Evolutionary conservation across 1,140 invertebrate species (phyloP), one percentile per base, ranked within the genome.

Genomic region (Magallana angulata): DNA sequence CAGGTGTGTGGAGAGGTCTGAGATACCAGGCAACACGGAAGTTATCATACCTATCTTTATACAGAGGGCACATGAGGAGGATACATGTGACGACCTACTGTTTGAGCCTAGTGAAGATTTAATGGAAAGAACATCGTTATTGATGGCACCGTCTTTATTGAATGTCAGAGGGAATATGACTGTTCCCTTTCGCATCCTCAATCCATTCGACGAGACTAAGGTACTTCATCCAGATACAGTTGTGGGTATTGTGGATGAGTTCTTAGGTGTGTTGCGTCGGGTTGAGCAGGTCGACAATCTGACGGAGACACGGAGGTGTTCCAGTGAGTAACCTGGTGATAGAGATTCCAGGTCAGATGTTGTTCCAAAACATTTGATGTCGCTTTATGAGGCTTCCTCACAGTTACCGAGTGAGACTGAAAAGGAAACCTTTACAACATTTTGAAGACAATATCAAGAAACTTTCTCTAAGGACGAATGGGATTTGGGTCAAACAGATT

Each of bases 391-490:
- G 6, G 71, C 8, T 9, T 30, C 24, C 4, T 62, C 18, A 18
- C 14, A 36, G 68, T 76, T 76, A 18, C 68, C 1, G 4, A 16
- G 71, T 12, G 24, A 30, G 24, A 30, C 24, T 5, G 71, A 56
- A 80, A 80, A 80, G 24, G 18, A 80, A 80, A 30, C 8, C 8
- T 80, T 80, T 6, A 16, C 5, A 80, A 57, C 0, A 71, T 71
- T 87, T 57, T n/a, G 84, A 56, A 12, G 16, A n/a, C 7, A 58
- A n/a, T 16, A 18, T 48, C 48, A 56, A 18, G 57, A 58, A 14
- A 64, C n/a, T 7, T 85, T 85, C 57, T 64, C 84, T 60, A 60
- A 16, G 59, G 59, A 60, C 16, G 16, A 60, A 60, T 60, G 59
- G 24, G 24, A 24, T 24, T 24, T 24, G 24, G 24, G 24, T 24